Percentiles rank a stretch among this genome's conserved stretches.
phyloP scores from a whole-genome alignment of 2,113 vertebrate genomes.

The Gopherus evgoodei region DNA sequence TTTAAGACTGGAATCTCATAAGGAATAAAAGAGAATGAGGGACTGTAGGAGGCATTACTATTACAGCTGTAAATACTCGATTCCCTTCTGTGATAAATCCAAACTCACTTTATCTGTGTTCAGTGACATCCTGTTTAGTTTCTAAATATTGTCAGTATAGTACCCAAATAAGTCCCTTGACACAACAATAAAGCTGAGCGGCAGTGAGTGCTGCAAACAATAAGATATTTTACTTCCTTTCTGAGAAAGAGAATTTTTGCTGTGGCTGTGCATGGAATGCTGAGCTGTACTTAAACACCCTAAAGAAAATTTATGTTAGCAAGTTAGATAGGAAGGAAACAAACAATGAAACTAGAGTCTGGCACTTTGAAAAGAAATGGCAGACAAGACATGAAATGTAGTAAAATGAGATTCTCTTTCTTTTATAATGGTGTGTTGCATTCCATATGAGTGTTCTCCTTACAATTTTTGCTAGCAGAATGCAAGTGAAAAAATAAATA shows the following conservation, averaged over 20 bases:
- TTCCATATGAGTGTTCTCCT: constrained; percentile 42
- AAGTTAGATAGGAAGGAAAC: background rate
- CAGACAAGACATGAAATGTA: constrained; percentile 58
- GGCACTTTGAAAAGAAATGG: constrained; percentile 35
- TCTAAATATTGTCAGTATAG: background rate
- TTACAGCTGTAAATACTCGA: background rate
- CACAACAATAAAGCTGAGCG: background rate
- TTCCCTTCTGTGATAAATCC: background rate
- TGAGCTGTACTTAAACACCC: background rate
- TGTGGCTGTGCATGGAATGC: background rate
- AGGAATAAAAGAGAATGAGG: background rate
- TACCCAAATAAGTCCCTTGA: background rate
- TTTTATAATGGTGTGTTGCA: constrained; percentile 27
- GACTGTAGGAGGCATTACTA: rapidly evolving
- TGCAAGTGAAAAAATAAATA: constrained; percentile 6
- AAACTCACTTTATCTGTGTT: background rate
- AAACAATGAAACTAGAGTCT: rapidly evolving
- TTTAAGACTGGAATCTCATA: background rate
- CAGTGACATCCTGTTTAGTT: background rate
- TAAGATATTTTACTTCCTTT: background rate
- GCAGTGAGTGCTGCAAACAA: background rate
- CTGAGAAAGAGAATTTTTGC: background rate
- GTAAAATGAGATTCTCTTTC: constrained; percentile 17
- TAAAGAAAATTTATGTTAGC: constrained; percentile 7
- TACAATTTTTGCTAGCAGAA: constrained; percentile 60